These are phyloP conservation scores for Sebastes cheni DNA, from an alignment of 2,797 vertebrate genomes.

Conservation along the genomic window DNA sequence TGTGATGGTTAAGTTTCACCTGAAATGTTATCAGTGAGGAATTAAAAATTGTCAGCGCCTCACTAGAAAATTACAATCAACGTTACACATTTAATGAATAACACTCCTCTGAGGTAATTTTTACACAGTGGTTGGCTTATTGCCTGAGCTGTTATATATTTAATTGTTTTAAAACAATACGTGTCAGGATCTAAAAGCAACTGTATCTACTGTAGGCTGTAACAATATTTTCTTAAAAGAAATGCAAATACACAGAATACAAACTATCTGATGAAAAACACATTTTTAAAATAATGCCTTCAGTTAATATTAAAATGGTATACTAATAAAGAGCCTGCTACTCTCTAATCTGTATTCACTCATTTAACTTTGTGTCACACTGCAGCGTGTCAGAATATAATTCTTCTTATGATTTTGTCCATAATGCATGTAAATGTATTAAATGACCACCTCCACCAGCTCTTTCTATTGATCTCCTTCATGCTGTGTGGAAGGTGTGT, in stretches of 20 bases:
- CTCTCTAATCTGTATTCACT: neutral
- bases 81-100: constrained; percentile 90
- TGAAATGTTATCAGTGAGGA: constrained; percentile 80
- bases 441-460: constrained; percentile 49
- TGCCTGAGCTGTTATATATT: constrained; percentile 63
- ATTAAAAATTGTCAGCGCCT: constrained; percentile 73
- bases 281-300: neutral
- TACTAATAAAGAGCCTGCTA: neutral
- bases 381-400: neutral
- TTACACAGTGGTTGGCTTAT: constrained; percentile 49
- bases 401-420: constrained; percentile 20
- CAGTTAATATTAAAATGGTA: neutral
- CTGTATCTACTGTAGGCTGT: constrained; percentile 4
- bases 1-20: constrained; percentile 87
- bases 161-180: constrained; percentile 57
- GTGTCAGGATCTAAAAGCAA: constrained; percentile 43
- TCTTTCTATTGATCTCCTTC: constrained; percentile 65
- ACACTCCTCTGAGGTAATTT: constrained; percentile 72
- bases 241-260: neutral
- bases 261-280: neutral
- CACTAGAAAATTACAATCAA: constrained; percentile 72
- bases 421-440: constrained; percentile 51
- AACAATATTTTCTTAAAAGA: neutral
- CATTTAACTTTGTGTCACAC: neutral
- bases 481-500: constrained; percentile 69